Percentiles rank a stretch among this genome's conserved stretches.
Conservation (phyloP, 1,140 invertebrate species). For the Anastatus disparis region DNA sequence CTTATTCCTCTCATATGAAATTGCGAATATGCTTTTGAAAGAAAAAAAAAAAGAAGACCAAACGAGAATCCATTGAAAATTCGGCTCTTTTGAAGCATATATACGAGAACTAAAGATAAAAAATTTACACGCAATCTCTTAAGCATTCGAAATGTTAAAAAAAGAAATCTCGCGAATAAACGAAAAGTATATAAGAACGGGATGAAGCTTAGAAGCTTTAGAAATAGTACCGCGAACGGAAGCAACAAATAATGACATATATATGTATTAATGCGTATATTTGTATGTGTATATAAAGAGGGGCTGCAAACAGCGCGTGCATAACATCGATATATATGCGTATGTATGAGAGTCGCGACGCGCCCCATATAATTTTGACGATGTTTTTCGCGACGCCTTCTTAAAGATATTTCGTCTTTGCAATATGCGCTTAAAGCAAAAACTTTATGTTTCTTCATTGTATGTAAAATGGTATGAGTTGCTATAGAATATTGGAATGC, state of each 20-base stretch:
- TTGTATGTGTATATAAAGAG: too few relatives aligned
- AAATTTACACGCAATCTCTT: constrained; percentile 32
- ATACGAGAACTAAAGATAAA: constrained; percentile 30
- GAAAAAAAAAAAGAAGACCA: too few relatives aligned
- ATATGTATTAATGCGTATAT: too few relatives aligned
- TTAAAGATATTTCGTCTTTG: constrained; percentile 56
- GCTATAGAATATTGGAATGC: constrained; percentile 46
- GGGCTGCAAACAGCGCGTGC: constrained; percentile 64
- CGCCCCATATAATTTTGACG: constrained; percentile 64
- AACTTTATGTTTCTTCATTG: constrained; percentile 54
- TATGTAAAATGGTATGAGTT: too few relatives aligned
- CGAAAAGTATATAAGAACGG: too few relatives aligned
- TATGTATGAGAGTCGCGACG: constrained; percentile 47
- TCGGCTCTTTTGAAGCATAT: constrained; percentile 54
- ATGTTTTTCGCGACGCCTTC: constrained; percentile 53
- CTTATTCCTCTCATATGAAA: neutral
- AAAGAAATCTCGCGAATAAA: constrained; percentile 17
- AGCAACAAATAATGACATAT: constrained; percentile 67
- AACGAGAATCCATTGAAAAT: constrained; percentile 53
- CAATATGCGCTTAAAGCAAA: constrained; percentile 53
- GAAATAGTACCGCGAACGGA: constrained; percentile 62
- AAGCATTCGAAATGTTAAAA: constrained; percentile 38
- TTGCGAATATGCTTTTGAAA: neutral
- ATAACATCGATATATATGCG: constrained; percentile 53
- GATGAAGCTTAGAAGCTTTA: too few relatives aligned